These are phyloP conservation scores for Phylloscopus whistleri DNA, from an alignment of 2,113 vertebrate genomes.

Conservation along the genomic window DNA sequence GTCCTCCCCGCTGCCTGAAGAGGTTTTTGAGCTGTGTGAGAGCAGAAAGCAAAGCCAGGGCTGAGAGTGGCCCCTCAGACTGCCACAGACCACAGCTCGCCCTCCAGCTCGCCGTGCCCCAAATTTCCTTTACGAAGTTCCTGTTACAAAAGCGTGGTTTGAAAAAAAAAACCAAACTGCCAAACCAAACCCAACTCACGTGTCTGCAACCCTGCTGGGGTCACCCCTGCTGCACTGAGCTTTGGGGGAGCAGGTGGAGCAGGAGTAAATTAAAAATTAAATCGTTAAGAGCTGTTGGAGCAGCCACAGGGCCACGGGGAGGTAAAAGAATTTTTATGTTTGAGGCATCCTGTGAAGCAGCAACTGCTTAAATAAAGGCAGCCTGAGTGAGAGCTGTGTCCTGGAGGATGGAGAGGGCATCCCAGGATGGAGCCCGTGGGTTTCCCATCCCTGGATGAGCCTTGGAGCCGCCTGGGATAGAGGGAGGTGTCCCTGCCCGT, in stretches of 20 bases:
- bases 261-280: constrained; percentile 64
- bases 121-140: background rate
- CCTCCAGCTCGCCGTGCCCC: fast-evolving
- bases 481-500: background rate
- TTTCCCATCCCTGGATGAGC: background rate
- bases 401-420: background rate
- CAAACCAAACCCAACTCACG: fast-evolving
- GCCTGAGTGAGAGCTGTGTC: background rate
- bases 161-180: background rate
- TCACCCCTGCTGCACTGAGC: fast-evolving
- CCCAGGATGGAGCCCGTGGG: background rate
- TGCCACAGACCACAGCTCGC: background rate
- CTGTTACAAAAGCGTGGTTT: background rate
- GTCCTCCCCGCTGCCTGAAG: fast-evolving
- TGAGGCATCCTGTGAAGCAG: background rate
- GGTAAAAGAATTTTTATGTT: background rate
- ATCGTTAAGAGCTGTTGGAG: constrained; percentile 58
- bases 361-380: background rate
- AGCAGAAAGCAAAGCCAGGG: background rate
- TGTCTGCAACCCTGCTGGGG: background rate
- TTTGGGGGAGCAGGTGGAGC: background rate
- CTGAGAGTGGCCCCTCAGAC: background rate
- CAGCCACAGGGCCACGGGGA: background rate
- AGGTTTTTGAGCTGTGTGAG: fast-evolving
- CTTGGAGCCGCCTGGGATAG: background rate